These are phyloP conservation scores for Drosophila littoralis DNA, from an alignment of 1,140 invertebrate genomes.

Conservation along the genomic window DNA sequence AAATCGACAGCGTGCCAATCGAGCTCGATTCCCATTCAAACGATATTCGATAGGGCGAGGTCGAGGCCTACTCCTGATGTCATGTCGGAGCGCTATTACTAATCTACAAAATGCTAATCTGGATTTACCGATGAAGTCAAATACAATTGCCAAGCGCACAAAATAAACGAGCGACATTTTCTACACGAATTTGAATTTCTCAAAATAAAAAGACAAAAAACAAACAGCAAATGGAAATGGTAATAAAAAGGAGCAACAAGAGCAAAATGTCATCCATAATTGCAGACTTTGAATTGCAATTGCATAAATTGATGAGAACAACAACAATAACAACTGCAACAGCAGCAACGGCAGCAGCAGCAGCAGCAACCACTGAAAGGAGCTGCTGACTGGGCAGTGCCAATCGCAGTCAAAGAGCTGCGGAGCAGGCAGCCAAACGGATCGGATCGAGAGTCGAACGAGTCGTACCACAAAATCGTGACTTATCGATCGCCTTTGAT, in stretches of 20 bases:
- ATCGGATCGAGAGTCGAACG: conserved; percentile 24
- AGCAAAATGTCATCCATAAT: conserved; percentile 76
- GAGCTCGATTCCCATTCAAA: background rate
- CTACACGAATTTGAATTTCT: conserved; percentile 61
- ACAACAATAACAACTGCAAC: conserved; percentile 26
- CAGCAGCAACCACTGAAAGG: background rate
- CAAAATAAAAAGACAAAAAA: conserved; percentile 5
- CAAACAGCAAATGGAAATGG: conserved; percentile 10
- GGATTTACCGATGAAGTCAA: conserved; percentile 23
- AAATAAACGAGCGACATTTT: conserved; percentile 59
- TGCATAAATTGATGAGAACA: conserved; percentile 77
- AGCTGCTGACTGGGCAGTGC: conserved; percentile 10
- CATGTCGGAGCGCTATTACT: conserved; percentile 27
- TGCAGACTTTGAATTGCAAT: conserved; percentile 73
- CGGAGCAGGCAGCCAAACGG: conserved; percentile 4
- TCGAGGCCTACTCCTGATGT: background rate
- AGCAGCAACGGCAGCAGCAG: background rate
- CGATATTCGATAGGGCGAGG: background rate
- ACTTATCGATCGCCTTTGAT: conserved; percentile 80
- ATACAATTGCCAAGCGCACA: conserved; percentile 32
- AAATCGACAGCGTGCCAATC: background rate
- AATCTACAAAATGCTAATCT: conserved; percentile 50
- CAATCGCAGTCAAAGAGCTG: conserved; percentile 3
- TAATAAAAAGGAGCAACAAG: conserved; percentile 56
- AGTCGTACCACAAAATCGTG: conserved; percentile 67